Percentiles rank a stretch among this genome's conserved stretches.
phyloP scores from a whole-genome alignment of 2,113 vertebrate species.

The Candoia aspera region DNA sequence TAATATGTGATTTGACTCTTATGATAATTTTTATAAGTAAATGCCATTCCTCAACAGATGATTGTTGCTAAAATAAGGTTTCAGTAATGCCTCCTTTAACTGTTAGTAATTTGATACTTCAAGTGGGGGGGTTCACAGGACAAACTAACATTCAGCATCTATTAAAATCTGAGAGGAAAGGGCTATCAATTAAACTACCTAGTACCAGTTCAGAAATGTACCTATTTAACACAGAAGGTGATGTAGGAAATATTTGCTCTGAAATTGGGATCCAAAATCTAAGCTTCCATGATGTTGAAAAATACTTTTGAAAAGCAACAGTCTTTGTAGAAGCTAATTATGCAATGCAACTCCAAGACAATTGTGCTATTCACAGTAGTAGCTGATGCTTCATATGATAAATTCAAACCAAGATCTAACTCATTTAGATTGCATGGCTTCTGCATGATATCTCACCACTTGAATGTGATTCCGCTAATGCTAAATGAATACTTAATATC shows the following conservation, averaged over 20 bases:
- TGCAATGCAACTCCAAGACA: no score
- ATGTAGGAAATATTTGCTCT: not conserved
- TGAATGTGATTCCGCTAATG: not conserved
- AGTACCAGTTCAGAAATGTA: not conserved
- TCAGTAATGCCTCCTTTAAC: not conserved
- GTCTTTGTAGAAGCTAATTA: not conserved
- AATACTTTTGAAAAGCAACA: no score
- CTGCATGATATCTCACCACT: not conserved
- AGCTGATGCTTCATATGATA: not conserved
- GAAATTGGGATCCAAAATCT: not conserved
- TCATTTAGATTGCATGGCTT: not conserved
- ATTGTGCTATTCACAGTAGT: not conserved
- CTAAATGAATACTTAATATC: not conserved
- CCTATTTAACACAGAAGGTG: not conserved
- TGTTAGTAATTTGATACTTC: slow-evolving; percentile 8
- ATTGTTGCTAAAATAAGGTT: not conserved
- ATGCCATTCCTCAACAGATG: not conserved
- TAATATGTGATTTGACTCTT: not conserved
- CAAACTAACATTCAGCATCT: not conserved
- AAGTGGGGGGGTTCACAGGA: not conserved
- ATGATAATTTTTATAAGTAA: not conserved
- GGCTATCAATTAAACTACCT: not conserved
- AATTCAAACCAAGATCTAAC: not conserved
- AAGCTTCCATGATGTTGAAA: not conserved
- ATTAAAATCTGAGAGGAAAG: not conserved